Base-by-base conservation (phyloP, 2,113 vertebrate genomes). In the Lates calcarifer region DNA sequence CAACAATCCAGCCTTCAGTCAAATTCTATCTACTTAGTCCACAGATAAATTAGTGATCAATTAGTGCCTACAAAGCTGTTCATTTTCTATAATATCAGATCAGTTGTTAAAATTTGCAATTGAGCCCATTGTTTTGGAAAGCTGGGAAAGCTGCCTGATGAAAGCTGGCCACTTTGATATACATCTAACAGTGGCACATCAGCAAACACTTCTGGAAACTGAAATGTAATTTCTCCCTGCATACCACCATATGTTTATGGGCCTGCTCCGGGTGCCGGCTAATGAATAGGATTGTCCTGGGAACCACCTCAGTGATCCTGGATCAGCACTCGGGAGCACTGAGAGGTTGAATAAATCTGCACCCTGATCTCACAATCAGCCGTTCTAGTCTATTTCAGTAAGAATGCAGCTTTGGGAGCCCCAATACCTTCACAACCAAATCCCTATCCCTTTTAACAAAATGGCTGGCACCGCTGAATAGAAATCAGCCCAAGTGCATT, bases 261-360 rank as follows among this genome's bases (percentile, higher is more conserved):
- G 17, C 79, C 84, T 20, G 75, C 68, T 85, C 37, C 0, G 26
- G 26, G 22, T 86, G 58, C 70, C 71, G 57, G 71, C 53, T 83
- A 86, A 89, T 84, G 70, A 87, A 79, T 11, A 57, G 51, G 61
- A 83, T 45, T 85, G 81, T 81, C 79, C 47, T 29, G 82, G 60
- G 73, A 88, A 77, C 74, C 62, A 76, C 74, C 81, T 79, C 53
- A 3, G 49, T 82, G 83, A 90, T 89, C 72, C 72, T 33, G 72
- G 73, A 85, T 89, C 64, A 84, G 67, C 61, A 57, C 47, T 79
- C 10, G 3, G 31, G 41, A 77, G 58, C 43, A 5, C 68, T 5
- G 18, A 83, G 73, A 86, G 57, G 51, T 49, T 74, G 82, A 86
- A 87, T 87, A 64, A 89, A 90, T 85, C 83, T 82, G 74, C 77